A percentile compares a stretch with the other conserved stretches of the same genome.
Conservation (phyloP, 1,140 invertebrate species). For the Delia radicum region DNA sequence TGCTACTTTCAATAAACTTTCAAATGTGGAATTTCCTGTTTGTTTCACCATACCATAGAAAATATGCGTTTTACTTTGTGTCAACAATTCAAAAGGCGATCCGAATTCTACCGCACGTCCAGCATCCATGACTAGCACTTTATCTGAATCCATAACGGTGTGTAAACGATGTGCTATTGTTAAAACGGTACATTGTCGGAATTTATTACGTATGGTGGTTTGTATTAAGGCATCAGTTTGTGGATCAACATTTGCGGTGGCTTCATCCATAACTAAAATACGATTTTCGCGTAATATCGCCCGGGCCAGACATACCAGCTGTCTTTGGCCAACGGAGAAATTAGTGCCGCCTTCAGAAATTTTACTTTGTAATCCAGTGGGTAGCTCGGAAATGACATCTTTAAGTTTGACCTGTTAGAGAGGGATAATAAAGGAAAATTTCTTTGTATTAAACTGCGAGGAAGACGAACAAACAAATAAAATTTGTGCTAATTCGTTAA, state of each 20-base stretch:
- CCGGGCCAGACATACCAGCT: conserved; percentile 75
- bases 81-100: conserved; percentile 63
- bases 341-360: conserved; percentile 76
- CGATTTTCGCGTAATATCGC: conserved; percentile 78
- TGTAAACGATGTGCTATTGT: conserved; percentile 85
- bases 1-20: conserved; percentile 63
- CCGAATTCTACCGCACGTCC: conserved; percentile 67
- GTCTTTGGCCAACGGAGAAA: conserved; percentile 81
- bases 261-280: conserved; percentile 72
- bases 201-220: conserved; percentile 71
- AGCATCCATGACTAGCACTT: conserved; percentile 64
- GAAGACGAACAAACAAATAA: too few species aligned
- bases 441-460: too few species aligned
- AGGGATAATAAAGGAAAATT: too few species aligned
- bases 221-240: conserved; percentile 74
- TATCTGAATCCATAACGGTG: conserved; percentile 72
- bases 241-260: conserved; percentile 72
- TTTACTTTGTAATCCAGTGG: conserved; percentile 67
- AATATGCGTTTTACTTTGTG: conserved; percentile 49
- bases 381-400: conserved; percentile 64
- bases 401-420: conserved; percentile 64
- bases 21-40: conserved; percentile 64
- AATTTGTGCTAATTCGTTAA: too few species aligned
- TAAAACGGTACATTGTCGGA: conserved; percentile 75
- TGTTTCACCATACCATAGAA: conserved; percentile 70